Base-by-base conservation (phyloP, 2,888 invertebrate species). In the Beris morrisii region DNA sequence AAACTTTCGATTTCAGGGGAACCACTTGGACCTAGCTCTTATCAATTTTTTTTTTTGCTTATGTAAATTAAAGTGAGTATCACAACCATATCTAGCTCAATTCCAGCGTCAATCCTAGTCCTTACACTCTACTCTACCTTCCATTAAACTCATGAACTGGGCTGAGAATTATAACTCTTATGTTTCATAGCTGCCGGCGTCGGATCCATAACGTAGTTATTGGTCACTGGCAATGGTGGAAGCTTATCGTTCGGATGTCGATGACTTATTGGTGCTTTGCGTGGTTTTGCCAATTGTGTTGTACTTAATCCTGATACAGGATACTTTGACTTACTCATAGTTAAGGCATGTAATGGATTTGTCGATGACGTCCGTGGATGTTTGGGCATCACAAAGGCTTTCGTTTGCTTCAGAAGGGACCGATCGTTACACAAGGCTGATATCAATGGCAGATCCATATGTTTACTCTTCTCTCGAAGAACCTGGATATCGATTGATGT, bases 371-470 rank as follows among this genome's bases (percentile, higher is more conserved):
- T 71, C 65, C 73, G 69, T 38, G 85, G 84, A 74, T 86, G 86
- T 78, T 90, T 90, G 64, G 91, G 89, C 84, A 89, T 86, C 71
- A 90, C 91, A 77, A 91, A 91, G 28, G 92, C 92, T 79, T 92
- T 92, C 59, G 93, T 93, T 81, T 93, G 93, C 81, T 92, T 93
- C 67, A 93, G 83, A 75, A 96, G 84, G 68, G 93, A 92, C 67
- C 92, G 87, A 81, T 96, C 96, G 78, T 95, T 96, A 83, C 95
- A 96, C 73, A 96, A 84, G 12, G 95, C 96, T 68, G 94, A 92
- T 76, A 96, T 95, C 69, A 97, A 83, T 22, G 96, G 96, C 79
- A 96, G 84, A 82, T 95, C 94, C 75, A 95, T 84, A 78, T 93
- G 91, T 77, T 90, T 90, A 81, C 93, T 93, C 82, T 93, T 92